phyloP scores from a whole-genome alignment of 2,888 invertebrate species.

The Melinopterus prodromus region DNA sequence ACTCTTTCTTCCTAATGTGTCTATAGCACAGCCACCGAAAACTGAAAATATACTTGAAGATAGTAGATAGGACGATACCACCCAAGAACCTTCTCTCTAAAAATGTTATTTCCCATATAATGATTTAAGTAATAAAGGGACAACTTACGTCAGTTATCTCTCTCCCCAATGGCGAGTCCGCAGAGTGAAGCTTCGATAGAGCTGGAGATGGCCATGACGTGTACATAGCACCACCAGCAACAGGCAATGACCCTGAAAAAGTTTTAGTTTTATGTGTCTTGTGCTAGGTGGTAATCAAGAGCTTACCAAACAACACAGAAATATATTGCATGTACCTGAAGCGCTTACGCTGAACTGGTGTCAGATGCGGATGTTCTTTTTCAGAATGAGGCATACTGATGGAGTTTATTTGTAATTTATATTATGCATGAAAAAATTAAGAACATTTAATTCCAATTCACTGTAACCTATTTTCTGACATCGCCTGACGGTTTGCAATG shows the following conservation, averaged over 20 bases:
- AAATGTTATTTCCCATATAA: constrained; percentile 23
- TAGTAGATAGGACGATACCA: constrained; percentile 65
- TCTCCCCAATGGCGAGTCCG: constrained; percentile 43
- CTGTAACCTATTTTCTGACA: too few relatives aligned
- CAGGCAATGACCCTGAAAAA: constrained; percentile 38
- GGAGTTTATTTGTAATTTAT: not conserved
- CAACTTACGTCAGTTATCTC: constrained; percentile 35
- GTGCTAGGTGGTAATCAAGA: not conserved
- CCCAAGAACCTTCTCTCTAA: constrained; percentile 65
- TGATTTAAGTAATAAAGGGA: not conserved
- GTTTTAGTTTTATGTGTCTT: not conserved
- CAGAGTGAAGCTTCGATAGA: constrained; percentile 38
- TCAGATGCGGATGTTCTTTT: not conserved
- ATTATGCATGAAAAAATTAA: not conserved
- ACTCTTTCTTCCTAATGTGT: constrained; percentile 65
- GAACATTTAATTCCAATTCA: too few relatives aligned
- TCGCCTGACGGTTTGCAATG: too few relatives aligned
- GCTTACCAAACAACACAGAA: not conserved
- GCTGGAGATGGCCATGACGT: constrained; percentile 44
- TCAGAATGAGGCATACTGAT: not conserved
- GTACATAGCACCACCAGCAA: constrained; percentile 39
- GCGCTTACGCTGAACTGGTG: not conserved
- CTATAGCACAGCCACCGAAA: constrained; percentile 65
- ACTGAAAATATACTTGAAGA: constrained; percentile 67
- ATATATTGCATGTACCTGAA: not conserved